These are phyloP conservation scores for Crotalus adamanteus DNA, from an alignment of 2,797 vertebrate genomes.

Conservation along the genomic window DNA sequence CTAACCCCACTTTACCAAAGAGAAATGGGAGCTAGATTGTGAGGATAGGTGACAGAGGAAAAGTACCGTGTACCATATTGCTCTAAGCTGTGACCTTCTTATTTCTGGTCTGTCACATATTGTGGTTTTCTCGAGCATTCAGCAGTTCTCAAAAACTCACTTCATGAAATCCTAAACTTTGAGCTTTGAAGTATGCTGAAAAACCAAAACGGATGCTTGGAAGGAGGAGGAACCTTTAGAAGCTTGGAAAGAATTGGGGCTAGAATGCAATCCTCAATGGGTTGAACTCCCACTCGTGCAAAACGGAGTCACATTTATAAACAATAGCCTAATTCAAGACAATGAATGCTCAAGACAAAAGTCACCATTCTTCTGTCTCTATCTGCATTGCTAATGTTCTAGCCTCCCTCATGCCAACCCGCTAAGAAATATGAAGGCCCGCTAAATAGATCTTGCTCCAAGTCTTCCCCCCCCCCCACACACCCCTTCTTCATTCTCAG, in stretches of 20 bases:
- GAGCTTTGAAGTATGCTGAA: conserved; percentile 52
- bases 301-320: conserved; percentile 44
- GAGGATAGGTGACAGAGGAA: not conserved
- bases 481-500: conserved; percentile 38
- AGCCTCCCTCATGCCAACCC: conserved; percentile 26
- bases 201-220: conserved; percentile 77
- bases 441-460: conserved; percentile 52
- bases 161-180: conserved; percentile 45
- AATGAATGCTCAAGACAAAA: conserved; percentile 75
- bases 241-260: conserved; percentile 71
- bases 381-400: conserved; percentile 83
- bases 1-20: not conserved
- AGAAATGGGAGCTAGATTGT: not conserved
- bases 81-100: not conserved
- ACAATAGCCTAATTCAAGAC: conserved; percentile 74
- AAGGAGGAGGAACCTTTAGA: conserved; percentile 45
- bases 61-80: not conserved
- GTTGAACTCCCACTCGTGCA: conserved; percentile 72
- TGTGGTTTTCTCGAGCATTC: conserved; percentile 31
- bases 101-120: not conserved
- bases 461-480: not conserved
- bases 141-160: conserved; percentile 35
- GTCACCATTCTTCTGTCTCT: conserved; percentile 73
- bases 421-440: conserved; percentile 44
- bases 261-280: conserved; percentile 67